Evolutionary conservation across 2,888 invertebrate genomes (phyloP), one percentile per base, ranked within the genome.

Genomic region (Catocala fraxini): DNA sequence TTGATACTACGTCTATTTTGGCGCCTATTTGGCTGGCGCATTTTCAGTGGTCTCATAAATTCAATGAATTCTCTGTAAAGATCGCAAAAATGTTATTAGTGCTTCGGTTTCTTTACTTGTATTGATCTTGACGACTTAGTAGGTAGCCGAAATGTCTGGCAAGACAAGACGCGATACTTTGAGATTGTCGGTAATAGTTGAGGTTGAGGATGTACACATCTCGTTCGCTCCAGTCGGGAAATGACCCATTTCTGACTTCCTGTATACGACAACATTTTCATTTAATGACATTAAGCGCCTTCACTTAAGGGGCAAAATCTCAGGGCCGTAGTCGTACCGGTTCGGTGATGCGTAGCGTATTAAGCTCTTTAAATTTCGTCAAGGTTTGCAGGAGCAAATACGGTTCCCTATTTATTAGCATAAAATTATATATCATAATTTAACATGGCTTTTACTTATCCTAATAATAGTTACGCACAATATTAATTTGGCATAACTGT

Each of bases 101-200:
- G 13, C 13, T 42, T 10, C 12, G 34, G 11, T 48, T 34, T 49
- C n/a, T 25, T 9, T n/a, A 9, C 25, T 25, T 25, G 43, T 41
- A 58, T 58, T 13, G 57, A 51, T 51, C 39, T 51, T 25, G 11
- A 43, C 46, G 45, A 41, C 25, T 35, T 35, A 12, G 34, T 2
- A 34, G 5, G 25, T 48, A 51, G 25, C 51, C 35, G 34, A 39
- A 12, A 35, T 39, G 7, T 15, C 46, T 15, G 11, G 46, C 0
- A 15, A 46, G 15, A 51, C 51, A 9, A 35, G 51, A 51, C 34
- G 51, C 9, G 35, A 51, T 35, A 35, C 35, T 6, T n/a, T n/a
- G 12, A 48, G 33, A 34, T 12, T 51, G 51, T 12, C 12, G 3
- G 7, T 51, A 51, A 51, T 51, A 39, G 15, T 11, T 5, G 34